A percentile compares a stretch with the other conserved stretches of the same genome.
phyloP scores from a whole-genome alignment of 1,140 invertebrate species.

The Vanessa tameamea region DNA sequence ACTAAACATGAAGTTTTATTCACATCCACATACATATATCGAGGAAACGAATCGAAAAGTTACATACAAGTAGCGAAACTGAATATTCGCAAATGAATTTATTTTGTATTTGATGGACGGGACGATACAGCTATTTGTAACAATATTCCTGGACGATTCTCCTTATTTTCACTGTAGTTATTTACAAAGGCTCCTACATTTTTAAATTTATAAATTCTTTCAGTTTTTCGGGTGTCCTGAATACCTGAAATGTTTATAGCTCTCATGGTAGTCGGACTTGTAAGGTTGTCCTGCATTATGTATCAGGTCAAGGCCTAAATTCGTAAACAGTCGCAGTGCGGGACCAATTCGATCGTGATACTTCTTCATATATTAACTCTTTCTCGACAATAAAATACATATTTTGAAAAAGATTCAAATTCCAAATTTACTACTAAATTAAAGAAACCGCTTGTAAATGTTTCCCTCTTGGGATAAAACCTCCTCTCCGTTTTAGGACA shows the following conservation, averaged over 20 bases:
- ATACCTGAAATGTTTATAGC: conserved; percentile 25
- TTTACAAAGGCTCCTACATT: not conserved
- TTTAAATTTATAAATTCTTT: conserved; percentile 22
- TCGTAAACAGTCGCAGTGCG: conserved; percentile 35
- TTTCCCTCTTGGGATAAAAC: no score
- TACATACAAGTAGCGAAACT: not conserved
- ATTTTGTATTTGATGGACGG: not conserved
- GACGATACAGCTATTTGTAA: not conserved
- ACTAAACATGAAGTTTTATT: conserved; percentile 9
- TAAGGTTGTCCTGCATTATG: conserved; percentile 58
- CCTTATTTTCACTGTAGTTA: conserved; percentile 1
- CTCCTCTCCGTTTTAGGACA: no score
- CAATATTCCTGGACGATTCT: not conserved
- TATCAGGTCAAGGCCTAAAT: conserved; percentile 69
- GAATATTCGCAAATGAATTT: not conserved
- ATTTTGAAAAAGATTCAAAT: no score
- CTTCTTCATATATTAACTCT: conserved; percentile 20
- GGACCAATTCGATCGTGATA: conserved; percentile 14
- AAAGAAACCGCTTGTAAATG: no score
- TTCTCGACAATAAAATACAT: not conserved
- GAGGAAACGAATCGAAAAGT: not conserved
- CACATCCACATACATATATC: not conserved
- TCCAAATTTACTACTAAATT: no score
- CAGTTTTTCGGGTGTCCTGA: conserved; percentile 10
- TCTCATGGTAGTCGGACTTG: conserved; percentile 40